phyloP scores from a whole-genome alignment of 2,888 invertebrate species.

The Acronicta psi region DNA sequence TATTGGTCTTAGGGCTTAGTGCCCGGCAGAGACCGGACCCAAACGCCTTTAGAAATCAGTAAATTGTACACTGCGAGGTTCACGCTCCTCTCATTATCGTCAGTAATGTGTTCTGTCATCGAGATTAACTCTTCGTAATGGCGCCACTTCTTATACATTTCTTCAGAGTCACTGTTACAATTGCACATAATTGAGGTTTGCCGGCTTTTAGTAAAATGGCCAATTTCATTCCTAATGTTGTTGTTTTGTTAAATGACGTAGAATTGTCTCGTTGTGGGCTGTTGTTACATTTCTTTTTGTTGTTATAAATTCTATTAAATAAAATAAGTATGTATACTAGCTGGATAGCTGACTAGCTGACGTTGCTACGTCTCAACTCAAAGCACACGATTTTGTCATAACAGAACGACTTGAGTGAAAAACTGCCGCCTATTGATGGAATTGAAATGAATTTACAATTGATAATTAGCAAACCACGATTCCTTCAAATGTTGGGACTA shows the following conservation, averaged over 20 bases:
- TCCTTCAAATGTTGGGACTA: not conserved
- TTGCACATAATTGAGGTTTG: slow-evolving; percentile 86
- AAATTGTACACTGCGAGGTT: slow-evolving; percentile 81
- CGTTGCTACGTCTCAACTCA: not conserved
- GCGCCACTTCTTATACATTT: slow-evolving; percentile 78
- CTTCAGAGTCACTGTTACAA: slow-evolving; percentile 84
- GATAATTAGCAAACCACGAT: not conserved
- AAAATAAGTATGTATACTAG: slow-evolving; percentile 30
- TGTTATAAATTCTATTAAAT: slow-evolving; percentile 23
- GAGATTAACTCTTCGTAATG: slow-evolving; percentile 86
- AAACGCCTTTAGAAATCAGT: slow-evolving; percentile 82
- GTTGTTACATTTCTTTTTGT: slow-evolving; percentile 36
- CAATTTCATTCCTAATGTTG: slow-evolving; percentile 80
- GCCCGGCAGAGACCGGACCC: slow-evolving; percentile 47
- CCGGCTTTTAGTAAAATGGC: slow-evolving; percentile 86
- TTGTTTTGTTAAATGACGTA: slow-evolving; percentile 65
- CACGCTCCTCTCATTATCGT: slow-evolving; percentile 85
- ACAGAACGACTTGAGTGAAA: not conserved
- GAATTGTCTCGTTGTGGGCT: slow-evolving; percentile 67
- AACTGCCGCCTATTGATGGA: not conserved
- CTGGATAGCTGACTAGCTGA: slow-evolving; percentile 6
- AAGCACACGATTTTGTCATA: slow-evolving; percentile 27
- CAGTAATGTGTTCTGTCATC: slow-evolving; percentile 88
- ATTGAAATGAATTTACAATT: not conserved
- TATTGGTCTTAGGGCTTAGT: slow-evolving; percentile 38